Evolutionary conservation across 2,113 vertebrate species (phyloP), one percentile per base, ranked within the genome.

Genomic region (Otocyon megalotis): DNA sequence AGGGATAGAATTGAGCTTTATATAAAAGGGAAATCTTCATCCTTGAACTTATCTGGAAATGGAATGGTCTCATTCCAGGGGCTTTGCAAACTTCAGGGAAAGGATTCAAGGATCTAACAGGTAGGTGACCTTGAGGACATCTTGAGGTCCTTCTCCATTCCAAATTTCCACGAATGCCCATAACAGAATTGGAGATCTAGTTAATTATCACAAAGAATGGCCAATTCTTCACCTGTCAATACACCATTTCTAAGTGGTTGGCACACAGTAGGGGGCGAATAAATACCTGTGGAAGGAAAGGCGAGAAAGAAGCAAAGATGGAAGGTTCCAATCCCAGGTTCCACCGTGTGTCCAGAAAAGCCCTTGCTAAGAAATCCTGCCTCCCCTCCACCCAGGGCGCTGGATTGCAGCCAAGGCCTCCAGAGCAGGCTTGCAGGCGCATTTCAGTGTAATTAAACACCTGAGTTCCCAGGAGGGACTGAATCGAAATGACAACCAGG

Each of bases 371-470:
- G 83, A 80, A 93, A 35, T 22, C 54, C 37, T 30, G 50, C 50
- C 88, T 96, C 54, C 58, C 3, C 8, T 48, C 90, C n/a, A 88
- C 24, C 54, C 37, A 88, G 93, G 22, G 48, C 71, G 15, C 90
- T 95, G 90, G 94, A 71, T 58, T 65, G 76, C 48, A 84, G 76
- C 80, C 92, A 93, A 94, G 81, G 80, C 63, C 48, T 89, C 53
- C 20, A 6, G 79, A 0, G 10, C 53, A 48, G 20, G 81, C 35
- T 0, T 62, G 63, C 54, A 56, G 92, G 79, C 20, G 3, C 3
- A 35, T 90, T 58, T 90, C 74, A 26, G 50, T 80, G 58, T 90
- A 88, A 97, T 96, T 91, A 94, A 96, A 97, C 76, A 93, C 48
- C 94, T 43, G 60, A 76, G 48, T 67, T 95, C 94, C 88, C 8